A percentile compares a stretch with the other conserved stretches of the same genome.
These are phyloP conservation scores for Napeogenes inachia DNA, from an alignment of 2,888 invertebrate genomes.

Conservation along the genomic window DNA sequence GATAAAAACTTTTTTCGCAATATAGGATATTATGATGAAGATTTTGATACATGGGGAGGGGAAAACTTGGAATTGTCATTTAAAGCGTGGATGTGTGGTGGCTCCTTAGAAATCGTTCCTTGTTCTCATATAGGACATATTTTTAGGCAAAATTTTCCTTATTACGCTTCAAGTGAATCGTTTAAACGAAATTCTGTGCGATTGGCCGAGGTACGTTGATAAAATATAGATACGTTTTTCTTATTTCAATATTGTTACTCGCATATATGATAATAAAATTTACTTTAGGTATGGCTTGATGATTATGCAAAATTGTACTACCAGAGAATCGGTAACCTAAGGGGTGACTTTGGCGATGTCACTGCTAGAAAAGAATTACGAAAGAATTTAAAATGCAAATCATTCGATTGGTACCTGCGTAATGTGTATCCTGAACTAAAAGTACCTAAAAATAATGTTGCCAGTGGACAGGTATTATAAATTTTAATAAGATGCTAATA, in stretches of 20 bases:
- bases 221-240: constrained; percentile 5
- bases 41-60: constrained; percentile 99
- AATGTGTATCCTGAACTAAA: constrained; percentile 97
- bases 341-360: constrained; percentile 94
- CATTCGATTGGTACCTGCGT: constrained; percentile 97
- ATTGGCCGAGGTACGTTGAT: constrained; percentile 83
- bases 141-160: constrained; percentile 95
- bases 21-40: constrained; percentile 96
- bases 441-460: constrained; percentile 94
- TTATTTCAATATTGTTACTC: background rate
- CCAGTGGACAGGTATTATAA: constrained; percentile 92
- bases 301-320: constrained; percentile 97
- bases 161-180: constrained; percentile 92
- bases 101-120: constrained; percentile 96
- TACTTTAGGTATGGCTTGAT: constrained; percentile 89
- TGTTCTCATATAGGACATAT: constrained; percentile 99
- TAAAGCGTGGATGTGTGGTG: constrained; percentile 99
- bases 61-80: constrained; percentile 98
- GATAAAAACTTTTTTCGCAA: constrained; percentile 91
- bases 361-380: constrained; percentile 86
- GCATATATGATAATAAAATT: too few species aligned
- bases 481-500: background rate
- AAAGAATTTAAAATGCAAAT: constrained; percentile 89
- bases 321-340: constrained; percentile 93
- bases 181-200: constrained; percentile 94